Percentiles rank a stretch among this genome's conserved stretches.
These are phyloP conservation scores for Aselliscus stoliczkanus DNA, from an alignment of 2,797 vertebrate genomes.

Conservation along the genomic window DNA sequence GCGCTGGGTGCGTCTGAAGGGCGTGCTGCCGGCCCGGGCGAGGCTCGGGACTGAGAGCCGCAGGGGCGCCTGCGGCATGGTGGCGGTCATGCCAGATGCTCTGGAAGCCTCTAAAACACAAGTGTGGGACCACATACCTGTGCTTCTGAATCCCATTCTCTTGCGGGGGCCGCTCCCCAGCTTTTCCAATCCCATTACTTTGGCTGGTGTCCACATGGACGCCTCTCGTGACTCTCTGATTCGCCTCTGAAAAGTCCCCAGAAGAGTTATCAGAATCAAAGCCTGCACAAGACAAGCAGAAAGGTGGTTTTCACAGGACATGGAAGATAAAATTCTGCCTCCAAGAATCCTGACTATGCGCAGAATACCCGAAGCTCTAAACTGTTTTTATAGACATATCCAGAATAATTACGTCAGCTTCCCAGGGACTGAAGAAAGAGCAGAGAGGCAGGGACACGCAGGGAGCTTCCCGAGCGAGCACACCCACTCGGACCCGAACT, in stretches of 20 bases:
- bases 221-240: slow-evolving; percentile 85
- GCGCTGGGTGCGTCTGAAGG: neutral
- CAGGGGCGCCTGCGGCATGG: rapidly evolving
- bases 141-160: slow-evolving; percentile 94
- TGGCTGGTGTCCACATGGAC: slow-evolving; percentile 80
- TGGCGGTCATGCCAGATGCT: neutral
- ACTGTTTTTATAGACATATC: rapidly evolving
- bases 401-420: neutral
- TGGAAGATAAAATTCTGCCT: neutral
- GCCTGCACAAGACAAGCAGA: slow-evolving; percentile 82
- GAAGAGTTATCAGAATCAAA: slow-evolving; percentile 96
- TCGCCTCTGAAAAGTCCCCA: slow-evolving; percentile 91
- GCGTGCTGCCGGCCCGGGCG: too few species aligned
- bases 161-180: slow-evolving; percentile 85
- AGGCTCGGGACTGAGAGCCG: neutral
- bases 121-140: slow-evolving; percentile 78
- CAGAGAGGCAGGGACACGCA: rapidly evolving
- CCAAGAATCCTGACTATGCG: neutral
- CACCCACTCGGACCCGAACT: neutral
- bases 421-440: too few species aligned
- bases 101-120: neutral
- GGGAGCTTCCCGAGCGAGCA: neutral
- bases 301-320: neutral
- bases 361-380: too few species aligned
- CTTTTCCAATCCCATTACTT: slow-evolving; percentile 77